A percentile compares a stretch with the other conserved stretches of the same genome.
Conservation (phyloP, 2,113 vertebrate species). For the Oxygymnocypris stewartii region DNA sequence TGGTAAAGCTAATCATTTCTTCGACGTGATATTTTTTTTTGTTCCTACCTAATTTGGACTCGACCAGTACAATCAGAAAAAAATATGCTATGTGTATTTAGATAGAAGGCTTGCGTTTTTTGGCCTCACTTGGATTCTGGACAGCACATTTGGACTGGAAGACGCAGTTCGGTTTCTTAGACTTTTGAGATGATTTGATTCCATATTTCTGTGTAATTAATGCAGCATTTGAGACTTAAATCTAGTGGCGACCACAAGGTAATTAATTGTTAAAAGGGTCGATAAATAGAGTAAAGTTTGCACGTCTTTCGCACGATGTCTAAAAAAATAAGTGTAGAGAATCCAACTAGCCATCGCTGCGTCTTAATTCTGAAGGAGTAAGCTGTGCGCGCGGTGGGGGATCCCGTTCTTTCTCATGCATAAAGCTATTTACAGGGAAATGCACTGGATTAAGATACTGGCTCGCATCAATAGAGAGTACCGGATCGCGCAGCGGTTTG, state of each 20-base stretch:
- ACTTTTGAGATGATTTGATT: background rate
- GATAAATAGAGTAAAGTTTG: background rate
- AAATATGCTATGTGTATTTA: background rate
- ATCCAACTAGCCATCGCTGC: constrained; percentile 11
- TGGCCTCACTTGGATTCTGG: background rate
- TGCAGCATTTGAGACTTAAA: background rate
- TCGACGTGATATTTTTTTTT: background rate
- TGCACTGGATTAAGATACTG: constrained; percentile 76
- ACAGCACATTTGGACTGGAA: constrained; percentile 17
- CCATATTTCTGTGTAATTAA: background rate
- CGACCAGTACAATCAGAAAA: background rate
- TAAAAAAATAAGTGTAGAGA: background rate
- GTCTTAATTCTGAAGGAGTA: constrained; percentile 32
- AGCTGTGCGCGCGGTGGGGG: constrained; percentile 38
- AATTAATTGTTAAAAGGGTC: background rate
- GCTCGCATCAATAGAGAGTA: constrained; percentile 68
- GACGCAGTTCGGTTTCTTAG: background rate
- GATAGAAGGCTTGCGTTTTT: background rate
- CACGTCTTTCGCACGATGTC: background rate
- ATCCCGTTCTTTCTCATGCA: constrained; percentile 73
- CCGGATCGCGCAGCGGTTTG: constrained; percentile 64
- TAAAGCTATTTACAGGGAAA: constrained; percentile 78
- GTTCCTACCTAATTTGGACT: background rate
- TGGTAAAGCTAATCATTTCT: background rate
- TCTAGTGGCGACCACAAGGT: background rate